Percentiles rank a stretch among this genome's conserved stretches.
phyloP scores from a whole-genome alignment of 2,113 vertebrate species.

The Paradoxurus hermaphroditus region DNA sequence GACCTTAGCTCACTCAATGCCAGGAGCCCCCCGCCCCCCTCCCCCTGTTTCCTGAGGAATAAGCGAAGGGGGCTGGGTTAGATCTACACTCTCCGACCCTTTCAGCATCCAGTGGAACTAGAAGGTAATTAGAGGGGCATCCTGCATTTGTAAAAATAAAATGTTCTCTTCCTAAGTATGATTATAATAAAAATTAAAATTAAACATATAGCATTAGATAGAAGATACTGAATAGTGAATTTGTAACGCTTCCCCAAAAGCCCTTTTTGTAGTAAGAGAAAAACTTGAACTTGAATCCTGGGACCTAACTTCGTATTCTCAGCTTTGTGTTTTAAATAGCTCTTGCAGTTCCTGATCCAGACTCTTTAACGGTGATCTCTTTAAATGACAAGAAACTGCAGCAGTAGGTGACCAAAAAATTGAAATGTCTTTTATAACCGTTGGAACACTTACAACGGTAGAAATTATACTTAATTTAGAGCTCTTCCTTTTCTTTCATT shows the following conservation, averaged over 20 bases:
- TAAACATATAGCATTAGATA: background rate
- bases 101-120: background rate
- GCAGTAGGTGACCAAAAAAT: background rate
- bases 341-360: background rate
- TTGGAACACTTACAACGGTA: background rate
- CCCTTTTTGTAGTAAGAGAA: background rate
- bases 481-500: background rate
- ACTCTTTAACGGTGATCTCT: background rate
- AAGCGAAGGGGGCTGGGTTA: background rate
- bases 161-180: background rate
- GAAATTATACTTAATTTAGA: slow-evolving; percentile 17
- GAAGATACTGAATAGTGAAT: background rate
- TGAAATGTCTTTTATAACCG: background rate
- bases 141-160: background rate
- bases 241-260: background rate
- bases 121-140: background rate
- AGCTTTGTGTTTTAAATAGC: slow-evolving; percentile 3
- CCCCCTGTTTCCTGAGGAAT: background rate
- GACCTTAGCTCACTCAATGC: background rate
- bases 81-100: background rate
- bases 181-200: background rate
- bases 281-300: background rate
- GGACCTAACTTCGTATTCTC: background rate
- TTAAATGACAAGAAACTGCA: background rate
- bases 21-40: no score